Evolutionary conservation across 2,797 vertebrate species (phyloP), one percentile per base, ranked within the genome.

Genomic region (Hyperoplus immaculatus): DNA sequence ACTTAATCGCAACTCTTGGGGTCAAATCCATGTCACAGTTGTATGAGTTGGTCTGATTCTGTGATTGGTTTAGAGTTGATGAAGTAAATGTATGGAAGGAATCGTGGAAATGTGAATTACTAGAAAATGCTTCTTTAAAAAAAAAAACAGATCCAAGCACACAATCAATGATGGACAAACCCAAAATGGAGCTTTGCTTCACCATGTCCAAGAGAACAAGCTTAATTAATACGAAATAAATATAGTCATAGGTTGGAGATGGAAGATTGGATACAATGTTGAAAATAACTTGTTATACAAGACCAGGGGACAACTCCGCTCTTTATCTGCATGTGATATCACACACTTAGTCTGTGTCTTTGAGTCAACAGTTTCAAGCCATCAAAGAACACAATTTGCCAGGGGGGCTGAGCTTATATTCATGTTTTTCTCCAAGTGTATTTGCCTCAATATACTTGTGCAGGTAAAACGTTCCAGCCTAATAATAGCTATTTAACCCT

Each of bases 401-500:
- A 4, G 0, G 16, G 4, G 15, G n/a, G 43, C 18, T 49, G 16
- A 60, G 39, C n/a, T 45, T 68, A 8, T 21, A 18, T 67, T 82
- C 59, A 51, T 41, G n/a, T 38, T 13, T 57, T 11, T 64, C 18
- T 54, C 14, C 5, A 39, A 36, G 1, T 75, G 75, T 67, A 14
- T 62, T 56, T 75, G n/a, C 43, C 15, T 62, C 16, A 3, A 12
- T n/a, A 71, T 53, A 45, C 65, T 75, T 58, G 58, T 70, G 56
- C 57, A 78, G 59, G 54, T 81, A 54, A 42, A 76, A 79, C 82
- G 29, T 29, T 29, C 29, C 29, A 29, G 29, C 3, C 29, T 29
- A 29, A 29, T 53, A 77, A 79, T 71, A 76, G 53, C 39, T 59
- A 51, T 82, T 78, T 53, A 63, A 77, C 59, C 15, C 38, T 1